Evolutionary conservation across 1,140 invertebrate genomes (phyloP).

Genomic region (Drosophila nebulosa): DNA sequence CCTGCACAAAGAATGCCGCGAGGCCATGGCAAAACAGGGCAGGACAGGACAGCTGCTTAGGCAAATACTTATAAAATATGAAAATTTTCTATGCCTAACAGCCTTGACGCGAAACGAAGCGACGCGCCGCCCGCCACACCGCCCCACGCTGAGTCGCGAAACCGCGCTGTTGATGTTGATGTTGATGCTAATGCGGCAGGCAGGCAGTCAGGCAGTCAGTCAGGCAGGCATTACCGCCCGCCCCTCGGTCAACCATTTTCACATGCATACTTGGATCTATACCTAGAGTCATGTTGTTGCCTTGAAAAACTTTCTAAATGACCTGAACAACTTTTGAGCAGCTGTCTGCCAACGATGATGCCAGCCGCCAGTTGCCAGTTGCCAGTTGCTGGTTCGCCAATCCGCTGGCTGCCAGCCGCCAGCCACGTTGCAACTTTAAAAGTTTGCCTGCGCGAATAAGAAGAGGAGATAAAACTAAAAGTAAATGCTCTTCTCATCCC

Average conservation of each 20-base stretch:
- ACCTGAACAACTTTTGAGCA: constrained; percentile 73
- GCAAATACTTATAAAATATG: constrained; percentile 5
- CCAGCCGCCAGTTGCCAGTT: constrained; percentile 50
- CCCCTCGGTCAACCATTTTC: neutral
- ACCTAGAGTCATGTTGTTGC: neutral
- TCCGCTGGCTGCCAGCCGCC: neutral
- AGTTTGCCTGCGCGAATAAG: constrained; percentile 16
- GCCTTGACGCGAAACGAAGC: constrained; percentile 1
- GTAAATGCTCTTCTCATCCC: constrained; percentile 23
- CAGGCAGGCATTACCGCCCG: neutral
- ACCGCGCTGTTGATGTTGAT: constrained; percentile 28
- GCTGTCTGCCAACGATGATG: constrained; percentile 49
- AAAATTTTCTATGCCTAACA: constrained; percentile 49
- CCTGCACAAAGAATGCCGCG: neutral
- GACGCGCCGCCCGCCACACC: neutral
- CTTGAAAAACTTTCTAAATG: constrained; percentile 68
- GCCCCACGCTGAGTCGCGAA: too few relatives aligned
- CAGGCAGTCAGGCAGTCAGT: constrained; percentile 24
- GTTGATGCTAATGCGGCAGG: constrained; percentile 45
- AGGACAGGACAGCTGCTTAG: constrained; percentile 35
- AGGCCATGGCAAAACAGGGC: too few relatives aligned
- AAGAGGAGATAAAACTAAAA: constrained; percentile 23
- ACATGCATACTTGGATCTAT: neutral
- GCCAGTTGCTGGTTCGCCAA: neutral
- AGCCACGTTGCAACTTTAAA: constrained; percentile 22